Evolutionary conservation across 2,888 invertebrate genomes (phyloP).

Genomic region (Himalopsyche anomala): DNA sequence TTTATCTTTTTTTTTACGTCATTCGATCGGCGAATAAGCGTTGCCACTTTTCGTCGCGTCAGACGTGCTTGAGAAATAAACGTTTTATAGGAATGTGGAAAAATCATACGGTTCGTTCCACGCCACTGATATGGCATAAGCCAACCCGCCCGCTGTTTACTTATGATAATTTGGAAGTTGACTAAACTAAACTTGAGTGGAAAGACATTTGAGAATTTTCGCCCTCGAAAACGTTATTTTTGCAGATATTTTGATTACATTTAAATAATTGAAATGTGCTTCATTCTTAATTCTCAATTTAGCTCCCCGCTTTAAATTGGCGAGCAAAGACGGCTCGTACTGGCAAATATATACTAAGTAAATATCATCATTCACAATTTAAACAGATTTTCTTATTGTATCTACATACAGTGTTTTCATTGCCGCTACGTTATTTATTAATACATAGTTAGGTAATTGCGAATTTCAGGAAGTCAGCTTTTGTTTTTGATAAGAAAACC

Average conservation of each 20-base stretch:
- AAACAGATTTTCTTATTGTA: too few relatives aligned
- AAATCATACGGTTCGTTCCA: slow-evolving; percentile 29
- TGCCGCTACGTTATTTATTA: too few relatives aligned
- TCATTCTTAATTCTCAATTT: slow-evolving; percentile 23
- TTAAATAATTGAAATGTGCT: slow-evolving; percentile 29
- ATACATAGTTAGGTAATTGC: too few relatives aligned
- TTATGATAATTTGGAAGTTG: slow-evolving; percentile 39
- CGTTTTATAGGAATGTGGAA: slow-evolving; percentile 27
- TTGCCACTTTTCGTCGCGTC: too few relatives aligned
- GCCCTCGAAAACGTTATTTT: slow-evolving; percentile 1
- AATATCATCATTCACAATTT: too few relatives aligned
- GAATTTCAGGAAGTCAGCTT: too few relatives aligned
- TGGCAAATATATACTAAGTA: not conserved
- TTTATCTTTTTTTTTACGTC: too few relatives aligned
- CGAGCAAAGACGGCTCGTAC: not conserved
- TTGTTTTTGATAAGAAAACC: too few relatives aligned
- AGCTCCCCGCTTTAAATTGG: not conserved
- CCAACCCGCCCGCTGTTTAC: slow-evolving; percentile 2
- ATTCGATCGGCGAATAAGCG: too few relatives aligned
- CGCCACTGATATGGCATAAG: not conserved
- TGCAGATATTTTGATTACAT: slow-evolving; percentile 42
- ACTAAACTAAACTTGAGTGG: slow-evolving; percentile 13
- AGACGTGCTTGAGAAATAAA: not conserved
- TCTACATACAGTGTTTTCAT: too few relatives aligned
- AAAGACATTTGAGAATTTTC: slow-evolving; percentile 32